These are phyloP conservation scores for Anolis sagrei DNA, from an alignment of 2,113 vertebrate species.

Conservation along the genomic window DNA sequence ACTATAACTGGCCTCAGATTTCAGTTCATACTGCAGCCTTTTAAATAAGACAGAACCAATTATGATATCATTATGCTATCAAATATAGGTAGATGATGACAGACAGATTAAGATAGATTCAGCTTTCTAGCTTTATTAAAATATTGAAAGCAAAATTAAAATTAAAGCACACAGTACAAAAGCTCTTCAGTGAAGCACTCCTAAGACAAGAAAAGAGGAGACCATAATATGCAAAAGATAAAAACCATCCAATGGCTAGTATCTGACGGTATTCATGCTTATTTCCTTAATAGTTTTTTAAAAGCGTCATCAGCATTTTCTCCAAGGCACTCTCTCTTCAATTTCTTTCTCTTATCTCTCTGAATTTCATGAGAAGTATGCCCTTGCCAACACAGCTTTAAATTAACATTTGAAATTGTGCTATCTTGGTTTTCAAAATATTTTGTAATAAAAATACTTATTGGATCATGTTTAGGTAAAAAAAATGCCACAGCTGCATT, in stretches of 20 bases:
- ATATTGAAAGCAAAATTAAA: background rate
- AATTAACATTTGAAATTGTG: constrained; percentile 33
- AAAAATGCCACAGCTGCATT: constrained; percentile 18
- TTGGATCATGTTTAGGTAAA: constrained; percentile 9
- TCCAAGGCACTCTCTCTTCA: background rate
- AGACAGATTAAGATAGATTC: background rate
- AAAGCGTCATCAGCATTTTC: constrained; percentile 10
- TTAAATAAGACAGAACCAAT: background rate
- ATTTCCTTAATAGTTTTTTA: background rate
- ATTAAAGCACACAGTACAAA: background rate
- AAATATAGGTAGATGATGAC: background rate
- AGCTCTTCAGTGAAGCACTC: background rate
- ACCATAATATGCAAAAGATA: background rate
- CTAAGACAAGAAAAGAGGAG: background rate
- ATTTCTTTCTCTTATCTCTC: constrained; percentile 2
- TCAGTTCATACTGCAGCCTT: background rate
- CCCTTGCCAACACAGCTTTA: constrained; percentile 9
- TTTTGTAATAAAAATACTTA: background rate
- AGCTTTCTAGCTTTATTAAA: background rate
- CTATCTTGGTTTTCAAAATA: background rate
- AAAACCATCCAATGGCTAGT: background rate
- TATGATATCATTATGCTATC: background rate
- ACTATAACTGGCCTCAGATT: background rate
- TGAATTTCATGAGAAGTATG: background rate
- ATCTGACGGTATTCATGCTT: constrained; percentile 1